Evolutionary conservation across 2,113 vertebrate species (phyloP), one percentile per base, ranked within the genome.

Genomic region (Actinemys pallida): DNA sequence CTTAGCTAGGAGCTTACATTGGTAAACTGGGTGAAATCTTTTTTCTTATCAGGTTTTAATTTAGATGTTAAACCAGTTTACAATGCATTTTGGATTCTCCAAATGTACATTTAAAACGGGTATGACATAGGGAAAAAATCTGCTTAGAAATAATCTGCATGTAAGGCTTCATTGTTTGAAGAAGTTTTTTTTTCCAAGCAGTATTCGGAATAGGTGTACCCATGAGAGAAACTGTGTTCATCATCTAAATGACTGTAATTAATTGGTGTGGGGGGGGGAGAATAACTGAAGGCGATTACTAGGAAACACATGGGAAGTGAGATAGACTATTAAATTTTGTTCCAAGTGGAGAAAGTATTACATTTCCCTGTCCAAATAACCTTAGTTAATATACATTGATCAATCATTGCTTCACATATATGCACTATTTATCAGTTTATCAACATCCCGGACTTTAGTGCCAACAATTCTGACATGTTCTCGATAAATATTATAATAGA

Each of bases 181-280:
- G 87, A 16, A 57, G 54, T 94, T 27, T 78, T 96, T 90, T 96
- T 88, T 78, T 27, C 52, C 39, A n/a, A 86, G 91, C n/a, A 78
- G 27, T 78, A 16, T 86, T 87, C 80, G 69, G 72, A 59, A 89
- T 92, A 14, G 49, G 3, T 4, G 17, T 89, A 54, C 49, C 83
- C 53, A 6, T 11, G 93, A 97, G 94, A 97, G 80, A 45, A 42
- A 76, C 87, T 81, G 47, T 0, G 19, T 93, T 97, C 95, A 95
- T 92, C 89, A 84, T 95, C 93, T 97, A 94, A 98, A 94, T 85
- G 91, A 82, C 92, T 95, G 56, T 95, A 97, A 98, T 98, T 96
- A 98, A 98, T 90, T 97, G 97, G 83, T 84, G 19, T 39, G 50
- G 14, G 13, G 50, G 85, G 39, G 83, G 78, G n/a, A 54, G 76